Evolutionary conservation across 2,113 vertebrate species (phyloP).

Genomic region (Oxyura jamaicensis): DNA sequence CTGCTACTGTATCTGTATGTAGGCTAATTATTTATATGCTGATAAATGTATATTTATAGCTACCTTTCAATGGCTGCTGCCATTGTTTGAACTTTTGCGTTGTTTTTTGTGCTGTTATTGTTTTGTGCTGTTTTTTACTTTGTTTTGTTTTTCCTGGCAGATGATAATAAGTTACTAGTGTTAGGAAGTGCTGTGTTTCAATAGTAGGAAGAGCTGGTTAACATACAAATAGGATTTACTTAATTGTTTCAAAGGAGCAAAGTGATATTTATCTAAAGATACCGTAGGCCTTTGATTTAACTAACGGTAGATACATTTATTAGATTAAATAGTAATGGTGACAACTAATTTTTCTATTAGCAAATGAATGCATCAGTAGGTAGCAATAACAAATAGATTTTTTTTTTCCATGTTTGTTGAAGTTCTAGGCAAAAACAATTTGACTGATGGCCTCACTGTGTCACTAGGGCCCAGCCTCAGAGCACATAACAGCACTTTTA

Average conservation of each 20-base stretch:
- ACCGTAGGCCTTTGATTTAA: background rate
- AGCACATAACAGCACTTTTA: background rate
- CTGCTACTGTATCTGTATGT: background rate
- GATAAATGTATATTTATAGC: background rate
- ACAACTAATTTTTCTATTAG: background rate
- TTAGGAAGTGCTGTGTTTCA: background rate
- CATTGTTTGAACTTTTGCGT: background rate
- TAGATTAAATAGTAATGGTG: background rate
- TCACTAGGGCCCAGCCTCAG: background rate
- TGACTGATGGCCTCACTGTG: background rate
- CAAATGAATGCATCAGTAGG: background rate
- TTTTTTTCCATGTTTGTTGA: background rate
- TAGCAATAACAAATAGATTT: background rate
- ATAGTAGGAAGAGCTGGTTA: background rate
- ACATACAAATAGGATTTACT: background rate
- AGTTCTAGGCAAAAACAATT: background rate
- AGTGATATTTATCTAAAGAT: background rate
- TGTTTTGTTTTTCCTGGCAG: background rate
- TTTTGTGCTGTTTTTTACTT: background rate
- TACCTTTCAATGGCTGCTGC: background rate
- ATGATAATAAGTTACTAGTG: background rate
- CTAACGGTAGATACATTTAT: accelerated
- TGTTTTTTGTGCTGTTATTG: background rate
- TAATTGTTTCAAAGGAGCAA: background rate
- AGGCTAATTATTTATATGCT: background rate